Base-by-base conservation (phyloP, 2,888 invertebrate genomes). In the Desoria tigrina region DNA sequence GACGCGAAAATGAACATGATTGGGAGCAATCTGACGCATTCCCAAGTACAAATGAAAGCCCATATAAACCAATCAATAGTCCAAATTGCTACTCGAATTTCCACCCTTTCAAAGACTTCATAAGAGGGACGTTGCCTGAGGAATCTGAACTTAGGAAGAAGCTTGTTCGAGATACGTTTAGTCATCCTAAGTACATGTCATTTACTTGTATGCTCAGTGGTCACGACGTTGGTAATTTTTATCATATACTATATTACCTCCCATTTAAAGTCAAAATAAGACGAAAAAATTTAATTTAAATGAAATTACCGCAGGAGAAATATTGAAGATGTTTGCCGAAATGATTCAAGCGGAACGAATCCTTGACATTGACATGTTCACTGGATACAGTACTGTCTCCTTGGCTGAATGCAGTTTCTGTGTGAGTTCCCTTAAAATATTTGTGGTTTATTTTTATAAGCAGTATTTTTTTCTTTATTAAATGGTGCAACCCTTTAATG, bases 281-380 rank as follows among this genome's bases (percentile, higher is more conserved):
- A n/a, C n/a, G n/a, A n/a, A n/a, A n/a, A 51, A 59, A n/a, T 2
- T 4, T 42, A 23, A 39, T 1, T 45, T 11, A 18, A 42, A 21
- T n/a, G 11, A 16, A 11, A 50, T 51, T 24, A 55, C 24, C 49
- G 18, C 18, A 72, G 75, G 74, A 6, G 64, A 67, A 16, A 69
- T 68, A 24, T 54, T 75, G 1, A 62, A 66, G 45, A 51, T 71
- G 7, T 54, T 68, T 1, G 67, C 73, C 3, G 71, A 74, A 56
- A 66, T 72, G 61, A 42, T 49, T 0, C 63, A 67, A 53, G 73
- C 74, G 3, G 60, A 65, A 24, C 14, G 58, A 9, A 71, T 75
- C 55, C 51, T 75, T 57, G 75, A 75, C 61, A 73, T 75, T 51
- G 75, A 74, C 45, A 73, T 73, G 68, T 72, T 63, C 23, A 71